Evolutionary conservation across 2,113 vertebrate genomes (phyloP).

Genomic region (Rhagologus leucostigma): DNA sequence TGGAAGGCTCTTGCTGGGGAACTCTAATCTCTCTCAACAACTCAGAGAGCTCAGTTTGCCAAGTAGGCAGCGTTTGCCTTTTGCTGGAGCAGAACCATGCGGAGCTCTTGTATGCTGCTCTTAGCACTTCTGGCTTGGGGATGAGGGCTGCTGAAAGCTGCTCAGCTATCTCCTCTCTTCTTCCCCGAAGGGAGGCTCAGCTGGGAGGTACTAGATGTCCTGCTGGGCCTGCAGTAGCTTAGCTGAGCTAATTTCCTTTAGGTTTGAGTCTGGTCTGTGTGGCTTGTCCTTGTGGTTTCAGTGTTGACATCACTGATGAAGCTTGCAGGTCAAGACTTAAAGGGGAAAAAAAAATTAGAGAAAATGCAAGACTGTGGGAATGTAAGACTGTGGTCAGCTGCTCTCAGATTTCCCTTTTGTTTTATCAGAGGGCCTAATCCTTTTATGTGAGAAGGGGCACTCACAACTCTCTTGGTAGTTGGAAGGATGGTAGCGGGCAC

Average conservation of each 20-base stretch:
- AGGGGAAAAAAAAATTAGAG: neutral
- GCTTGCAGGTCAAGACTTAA: neutral
- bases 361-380: neutral
- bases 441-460: neutral
- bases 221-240: neutral
- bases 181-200: neutral
- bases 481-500: neutral
- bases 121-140: neutral
- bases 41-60: neutral
- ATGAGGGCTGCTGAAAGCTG: neutral
- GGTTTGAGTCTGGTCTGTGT: rapidly evolving
- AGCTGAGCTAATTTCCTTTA: neutral
- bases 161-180: neutral
- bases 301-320: neutral
- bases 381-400: neutral
- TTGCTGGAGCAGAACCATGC: neutral
- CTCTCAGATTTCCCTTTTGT: neutral
- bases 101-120: neutral
- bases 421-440: neutral
- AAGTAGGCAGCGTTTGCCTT: neutral
- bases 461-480: neutral
- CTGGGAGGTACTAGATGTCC: neutral
- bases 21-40: neutral
- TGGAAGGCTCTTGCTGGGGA: neutral
- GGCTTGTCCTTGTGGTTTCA: neutral